phyloP scores from a whole-genome alignment of 2,797 vertebrate species.

The Pangasius larnaudii region DNA sequence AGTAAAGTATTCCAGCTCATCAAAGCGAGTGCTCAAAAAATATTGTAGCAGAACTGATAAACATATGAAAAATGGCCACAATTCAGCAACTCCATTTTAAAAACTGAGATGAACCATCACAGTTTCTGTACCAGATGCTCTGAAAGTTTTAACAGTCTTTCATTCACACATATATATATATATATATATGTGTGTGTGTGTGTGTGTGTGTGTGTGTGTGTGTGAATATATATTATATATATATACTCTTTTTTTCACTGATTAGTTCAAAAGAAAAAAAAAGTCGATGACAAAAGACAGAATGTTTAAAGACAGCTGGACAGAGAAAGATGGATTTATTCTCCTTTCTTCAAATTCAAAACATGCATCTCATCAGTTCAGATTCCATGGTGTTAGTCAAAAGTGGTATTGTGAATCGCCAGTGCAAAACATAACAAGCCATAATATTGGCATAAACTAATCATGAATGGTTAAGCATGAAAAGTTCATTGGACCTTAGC shows the following conservation, averaged over 20 bases:
- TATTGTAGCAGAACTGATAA: background rate
- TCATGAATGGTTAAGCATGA: background rate
- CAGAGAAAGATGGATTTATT: background rate
- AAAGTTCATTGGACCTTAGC: background rate
- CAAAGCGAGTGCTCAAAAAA: background rate
- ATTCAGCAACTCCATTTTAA: background rate
- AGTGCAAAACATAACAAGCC: background rate
- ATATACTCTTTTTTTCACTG: background rate
- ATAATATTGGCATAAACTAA: background rate
- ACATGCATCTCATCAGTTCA: background rate
- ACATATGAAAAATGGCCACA: background rate
- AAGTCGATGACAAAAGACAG: background rate
- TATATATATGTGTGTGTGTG: no score
- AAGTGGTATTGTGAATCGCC: background rate
- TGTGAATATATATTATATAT: no score
- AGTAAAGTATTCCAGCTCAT: background rate
- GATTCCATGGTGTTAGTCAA: background rate
- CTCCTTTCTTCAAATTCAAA: background rate
- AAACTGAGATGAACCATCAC: background rate
- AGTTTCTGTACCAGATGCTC: background rate
- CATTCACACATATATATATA: no score
- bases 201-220: no score
- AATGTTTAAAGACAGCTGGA: background rate
- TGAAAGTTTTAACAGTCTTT: background rate
- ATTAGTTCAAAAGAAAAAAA: background rate